Evolutionary conservation across 1,140 invertebrate genomes (phyloP).

Genomic region (Melanaphis sacchari): DNA sequence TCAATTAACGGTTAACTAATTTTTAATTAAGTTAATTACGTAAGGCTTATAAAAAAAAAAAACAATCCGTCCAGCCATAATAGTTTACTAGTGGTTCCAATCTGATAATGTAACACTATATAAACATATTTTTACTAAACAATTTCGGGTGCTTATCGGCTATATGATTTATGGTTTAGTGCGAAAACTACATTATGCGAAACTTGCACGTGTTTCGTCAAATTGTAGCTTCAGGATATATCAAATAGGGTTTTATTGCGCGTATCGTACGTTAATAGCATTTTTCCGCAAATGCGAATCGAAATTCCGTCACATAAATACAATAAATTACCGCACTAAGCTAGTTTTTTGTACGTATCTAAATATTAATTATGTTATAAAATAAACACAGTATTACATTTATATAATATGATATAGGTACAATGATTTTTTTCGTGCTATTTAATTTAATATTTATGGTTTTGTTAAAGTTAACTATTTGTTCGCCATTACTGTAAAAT

Average conservation of each 20-base stretch:
- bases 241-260: background rate
- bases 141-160: background rate
- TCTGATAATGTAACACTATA: background rate
- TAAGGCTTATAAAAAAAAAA: background rate
- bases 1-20: background rate
- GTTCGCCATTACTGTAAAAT: background rate
- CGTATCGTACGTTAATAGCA: background rate
- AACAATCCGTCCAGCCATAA: background rate
- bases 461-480: background rate
- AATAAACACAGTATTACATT: background rate
- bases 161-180: background rate
- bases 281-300: background rate
- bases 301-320: background rate
- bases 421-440: background rate
- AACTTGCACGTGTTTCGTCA: background rate
- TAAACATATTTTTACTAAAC: background rate
- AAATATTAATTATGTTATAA: background rate
- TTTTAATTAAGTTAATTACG: background rate
- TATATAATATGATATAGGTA: too few species aligned
- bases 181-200: background rate
- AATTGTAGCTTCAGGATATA: background rate
- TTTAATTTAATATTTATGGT: background rate
- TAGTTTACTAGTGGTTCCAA: background rate
- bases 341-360: background rate
- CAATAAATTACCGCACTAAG: background rate